A percentile compares a stretch with the other conserved stretches of the same genome.
phyloP scores from a whole-genome alignment of 2,113 vertebrate genomes.

The Calonectris borealis region DNA sequence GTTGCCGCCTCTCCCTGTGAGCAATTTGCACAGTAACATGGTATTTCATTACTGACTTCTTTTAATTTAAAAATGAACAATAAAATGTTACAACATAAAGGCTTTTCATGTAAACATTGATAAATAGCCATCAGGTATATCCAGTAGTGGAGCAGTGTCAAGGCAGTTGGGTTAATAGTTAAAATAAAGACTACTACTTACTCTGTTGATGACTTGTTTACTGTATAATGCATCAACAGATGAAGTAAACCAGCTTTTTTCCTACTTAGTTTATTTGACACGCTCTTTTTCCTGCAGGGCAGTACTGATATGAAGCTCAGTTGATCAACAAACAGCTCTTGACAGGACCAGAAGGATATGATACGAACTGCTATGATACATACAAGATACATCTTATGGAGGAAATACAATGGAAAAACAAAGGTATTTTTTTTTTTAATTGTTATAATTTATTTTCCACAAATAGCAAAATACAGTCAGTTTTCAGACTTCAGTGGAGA shows the following conservation, averaged over 20 bases:
- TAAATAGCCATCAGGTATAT: background rate
- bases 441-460: slow-evolving; percentile 16
- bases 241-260: background rate
- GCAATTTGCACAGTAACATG: background rate
- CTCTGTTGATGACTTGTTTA: background rate
- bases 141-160: background rate
- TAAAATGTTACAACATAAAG: background rate
- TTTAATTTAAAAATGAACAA: background rate
- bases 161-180: background rate
- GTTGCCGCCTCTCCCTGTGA: background rate
- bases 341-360: background rate
- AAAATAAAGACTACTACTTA: background rate
- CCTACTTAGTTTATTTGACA: background rate
- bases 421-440: background rate
- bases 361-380: background rate
- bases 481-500: background rate
- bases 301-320: background rate
- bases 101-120: background rate
- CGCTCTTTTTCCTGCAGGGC: background rate
- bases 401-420: background rate
- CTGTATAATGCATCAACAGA: background rate
- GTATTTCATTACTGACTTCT: background rate
- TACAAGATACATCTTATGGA: background rate
- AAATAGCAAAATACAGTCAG: background rate
- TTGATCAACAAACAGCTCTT: background rate